Base-by-base conservation (phyloP, 1,140 invertebrate genomes). In the Oryctes rhinoceros region DNA sequence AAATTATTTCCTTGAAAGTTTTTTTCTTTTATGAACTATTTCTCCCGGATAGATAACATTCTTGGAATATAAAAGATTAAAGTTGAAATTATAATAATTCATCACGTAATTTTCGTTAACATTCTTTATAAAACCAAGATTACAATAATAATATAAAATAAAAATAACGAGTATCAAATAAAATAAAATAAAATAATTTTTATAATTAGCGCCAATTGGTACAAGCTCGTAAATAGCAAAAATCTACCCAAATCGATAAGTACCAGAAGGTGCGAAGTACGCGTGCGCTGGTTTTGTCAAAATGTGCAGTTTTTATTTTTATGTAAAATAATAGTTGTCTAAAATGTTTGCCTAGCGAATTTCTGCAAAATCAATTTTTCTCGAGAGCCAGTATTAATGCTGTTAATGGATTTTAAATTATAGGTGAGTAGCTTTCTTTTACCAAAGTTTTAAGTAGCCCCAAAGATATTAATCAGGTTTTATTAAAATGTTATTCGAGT, bases 261-360 rank as follows among this genome's bases (percentile, higher is more conserved):
- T 71, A 24, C 24, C 24, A 9, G 35, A 71, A 35, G 35, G 7
- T 24, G 0, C 35, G 11, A 76, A 76, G 9, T 47, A 49, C 75
- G 75, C 75, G 13, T 76, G 75, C 75, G 75, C 47, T 76, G 5
- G n/a, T 7, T 48, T 49, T 76, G 75, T 76, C 75, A 76, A 76
- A 76, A 76, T 76, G 75, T 76, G 37, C 37, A 76, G n/a, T 76
- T 76, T 76, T 76, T 76, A 49, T 76, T 76, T 44, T 76, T 49
- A 44, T 76, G 37, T 76, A 76, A 76, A 76, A 44, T 49, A 37
- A 44, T 47, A 47, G 30, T 49, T 76, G 20, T 76, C 2, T 13
- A 15, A 35, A 76, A 24, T 48, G 75, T 76, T 76, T 76, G 18
- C n/a, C 37, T 76, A 76, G 37, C 24, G 30, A 13, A 24, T 44